Conservation (phyloP, 1,140 invertebrate genomes). For the Hylaeus anthracinus region DNA sequence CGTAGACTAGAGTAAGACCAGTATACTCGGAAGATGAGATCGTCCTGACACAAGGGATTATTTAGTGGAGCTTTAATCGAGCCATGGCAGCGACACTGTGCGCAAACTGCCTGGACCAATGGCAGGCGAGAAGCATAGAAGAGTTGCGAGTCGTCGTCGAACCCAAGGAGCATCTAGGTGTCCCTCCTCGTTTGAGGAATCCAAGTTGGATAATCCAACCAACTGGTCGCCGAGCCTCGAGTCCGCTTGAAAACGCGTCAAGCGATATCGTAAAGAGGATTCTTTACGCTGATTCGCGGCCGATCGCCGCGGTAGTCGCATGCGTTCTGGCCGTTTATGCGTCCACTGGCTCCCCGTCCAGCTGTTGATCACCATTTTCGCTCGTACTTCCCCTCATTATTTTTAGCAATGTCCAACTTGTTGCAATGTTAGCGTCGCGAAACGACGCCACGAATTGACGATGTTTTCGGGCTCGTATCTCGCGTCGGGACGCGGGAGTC, state of each 20-base stretch:
- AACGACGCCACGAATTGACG: conserved; percentile 13
- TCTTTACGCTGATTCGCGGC: conserved; percentile 70
- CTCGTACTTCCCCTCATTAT: conserved; percentile 40
- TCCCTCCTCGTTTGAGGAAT: conserved; percentile 64
- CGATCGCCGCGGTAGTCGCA: conserved; percentile 53
- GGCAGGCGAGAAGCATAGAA: neutral
- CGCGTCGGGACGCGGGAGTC: neutral
- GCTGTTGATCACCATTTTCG: conserved; percentile 42
- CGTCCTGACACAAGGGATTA: conserved; percentile 26
- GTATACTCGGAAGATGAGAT: too few species aligned
- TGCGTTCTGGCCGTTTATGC: conserved; percentile 60
- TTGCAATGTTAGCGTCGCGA: conserved; percentile 31
- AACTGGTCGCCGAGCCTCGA: conserved; percentile 48
- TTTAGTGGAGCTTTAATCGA: conserved; percentile 48
- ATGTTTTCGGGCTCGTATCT: conserved; percentile 15
- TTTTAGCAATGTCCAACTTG: conserved; percentile 49
- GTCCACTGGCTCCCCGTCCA: conserved; percentile 45
- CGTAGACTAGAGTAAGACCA: too few species aligned
- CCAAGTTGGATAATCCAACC: conserved; percentile 24
- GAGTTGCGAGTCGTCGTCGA: conserved; percentile 42
- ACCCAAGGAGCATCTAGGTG: conserved; percentile 30
- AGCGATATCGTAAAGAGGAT: conserved; percentile 69
- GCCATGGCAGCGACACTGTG: conserved; percentile 8
- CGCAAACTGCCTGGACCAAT: conserved; percentile 6
- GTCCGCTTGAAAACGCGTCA: conserved; percentile 43